These are phyloP conservation scores for Anagyrus pseudococci DNA, from an alignment of 2,888 invertebrate genomes.

Conservation along the genomic window DNA sequence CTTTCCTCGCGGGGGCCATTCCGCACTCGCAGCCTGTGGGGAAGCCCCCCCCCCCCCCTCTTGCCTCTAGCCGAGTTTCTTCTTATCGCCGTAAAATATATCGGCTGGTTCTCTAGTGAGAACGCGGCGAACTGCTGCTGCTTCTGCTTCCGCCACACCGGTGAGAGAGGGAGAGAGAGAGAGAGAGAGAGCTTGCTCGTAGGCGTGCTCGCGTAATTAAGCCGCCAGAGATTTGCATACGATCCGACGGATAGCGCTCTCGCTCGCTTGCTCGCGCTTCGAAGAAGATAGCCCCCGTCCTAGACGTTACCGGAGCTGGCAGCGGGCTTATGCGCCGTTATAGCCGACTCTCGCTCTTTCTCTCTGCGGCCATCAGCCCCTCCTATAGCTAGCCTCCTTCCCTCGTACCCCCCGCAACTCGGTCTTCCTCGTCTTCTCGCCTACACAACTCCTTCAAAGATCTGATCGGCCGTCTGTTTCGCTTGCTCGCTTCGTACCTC, in stretches of 20 bases:
- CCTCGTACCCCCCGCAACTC: no score
- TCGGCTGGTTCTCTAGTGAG: slow-evolving; percentile 53
- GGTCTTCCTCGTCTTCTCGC: no score
- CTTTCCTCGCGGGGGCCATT: slow-evolving; percentile 35
- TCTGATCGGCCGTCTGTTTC: no score
- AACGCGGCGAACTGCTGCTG: background rate
- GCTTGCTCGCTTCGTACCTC: no score
- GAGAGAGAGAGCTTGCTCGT: no score
- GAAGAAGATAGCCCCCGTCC: slow-evolving; percentile 52
- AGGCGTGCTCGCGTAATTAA: slow-evolving; percentile 60
- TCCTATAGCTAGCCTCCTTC: no score
- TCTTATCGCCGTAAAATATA: slow-evolving; percentile 46
- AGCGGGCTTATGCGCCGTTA: no score
- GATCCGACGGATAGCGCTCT: slow-evolving; percentile 55
- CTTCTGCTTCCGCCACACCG: slow-evolving; percentile 26
- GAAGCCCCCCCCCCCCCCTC: background rate
- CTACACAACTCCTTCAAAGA: no score
- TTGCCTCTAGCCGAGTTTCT: slow-evolving; percentile 43
- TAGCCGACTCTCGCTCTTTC: no score
- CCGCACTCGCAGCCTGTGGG: no score
- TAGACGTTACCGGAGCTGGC: slow-evolving; percentile 47
- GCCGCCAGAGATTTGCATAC: slow-evolving; percentile 60
- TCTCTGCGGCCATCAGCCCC: no score
- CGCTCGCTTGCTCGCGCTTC: no score
- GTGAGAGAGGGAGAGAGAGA: background rate